Percentiles rank a stretch among this genome's conserved stretches.
Conservation (phyloP, 2,797 vertebrate genomes). For the Scolopax bukidnonensis region DNA sequence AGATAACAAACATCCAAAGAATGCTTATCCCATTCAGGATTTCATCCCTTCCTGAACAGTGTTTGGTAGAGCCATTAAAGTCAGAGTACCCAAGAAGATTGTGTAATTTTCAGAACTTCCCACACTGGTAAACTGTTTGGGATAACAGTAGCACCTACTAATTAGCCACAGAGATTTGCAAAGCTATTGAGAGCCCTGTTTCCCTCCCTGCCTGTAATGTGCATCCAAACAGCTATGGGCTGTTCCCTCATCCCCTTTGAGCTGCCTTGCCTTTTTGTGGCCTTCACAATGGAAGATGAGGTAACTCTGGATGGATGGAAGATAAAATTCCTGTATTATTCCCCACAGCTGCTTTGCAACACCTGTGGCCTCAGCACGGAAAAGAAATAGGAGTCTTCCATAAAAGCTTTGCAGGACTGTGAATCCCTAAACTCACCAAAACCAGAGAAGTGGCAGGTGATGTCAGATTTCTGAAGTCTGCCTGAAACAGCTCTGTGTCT, state of each 20-base stretch:
- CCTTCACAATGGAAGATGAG: neutral
- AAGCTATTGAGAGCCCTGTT: neutral
- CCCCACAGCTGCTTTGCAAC: neutral
- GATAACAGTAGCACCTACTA: neutral
- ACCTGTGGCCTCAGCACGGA: neutral
- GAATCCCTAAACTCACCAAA: neutral
- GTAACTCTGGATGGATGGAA: neutral
- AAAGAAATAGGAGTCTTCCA: neutral
- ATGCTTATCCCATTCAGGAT: neutral
- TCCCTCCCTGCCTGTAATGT: neutral
- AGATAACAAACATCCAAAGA: neutral
- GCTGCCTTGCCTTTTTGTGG: constrained; percentile 7
- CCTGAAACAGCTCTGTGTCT: constrained; percentile 29
- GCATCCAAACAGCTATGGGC: neutral
- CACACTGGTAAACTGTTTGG: neutral
- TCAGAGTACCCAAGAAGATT: neutral
- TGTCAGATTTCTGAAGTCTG: neutral
- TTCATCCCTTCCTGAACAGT: neutral
- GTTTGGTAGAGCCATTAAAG: neutral
- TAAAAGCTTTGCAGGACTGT: neutral
- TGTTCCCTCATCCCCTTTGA: neutral
- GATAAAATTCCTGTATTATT: neutral
- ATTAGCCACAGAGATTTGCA: constrained; percentile 7
- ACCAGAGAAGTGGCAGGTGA: neutral
- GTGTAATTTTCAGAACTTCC: neutral